Evolutionary conservation across 2,888 invertebrate genomes (phyloP).

Genomic region (Lampropteryx suffumata): DNA sequence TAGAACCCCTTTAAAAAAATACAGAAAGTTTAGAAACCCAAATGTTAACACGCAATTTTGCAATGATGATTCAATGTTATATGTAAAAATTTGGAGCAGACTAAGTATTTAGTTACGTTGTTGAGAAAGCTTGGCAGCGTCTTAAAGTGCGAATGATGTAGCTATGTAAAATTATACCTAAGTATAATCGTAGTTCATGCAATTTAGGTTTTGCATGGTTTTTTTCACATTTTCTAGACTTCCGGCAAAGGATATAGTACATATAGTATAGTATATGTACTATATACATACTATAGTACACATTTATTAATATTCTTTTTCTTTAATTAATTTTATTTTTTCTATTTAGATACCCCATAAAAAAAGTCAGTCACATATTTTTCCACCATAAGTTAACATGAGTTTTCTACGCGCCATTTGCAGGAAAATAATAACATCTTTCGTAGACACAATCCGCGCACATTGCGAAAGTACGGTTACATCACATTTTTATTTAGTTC

Average conservation of each 20-base stretch:
- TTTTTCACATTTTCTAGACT: too few species aligned
- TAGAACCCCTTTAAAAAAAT: constrained; percentile 18
- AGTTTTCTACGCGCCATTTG: background rate
- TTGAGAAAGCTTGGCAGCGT: background rate
- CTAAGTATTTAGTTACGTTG: background rate
- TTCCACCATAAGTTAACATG: background rate
- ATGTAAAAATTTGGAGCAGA: constrained; percentile 6
- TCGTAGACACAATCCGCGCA: constrained; percentile 38
- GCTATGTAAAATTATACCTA: background rate
- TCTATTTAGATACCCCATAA: too few species aligned
- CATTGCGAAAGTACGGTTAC: constrained; percentile 50
- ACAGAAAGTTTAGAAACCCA: constrained; percentile 15
- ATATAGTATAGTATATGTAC: too few species aligned
- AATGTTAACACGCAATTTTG: background rate
- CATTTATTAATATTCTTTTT: too few species aligned
- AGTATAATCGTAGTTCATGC: too few species aligned
- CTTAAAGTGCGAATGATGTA: constrained; percentile 4
- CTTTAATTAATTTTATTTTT: too few species aligned
- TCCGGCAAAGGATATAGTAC: too few species aligned
- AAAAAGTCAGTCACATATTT: background rate
- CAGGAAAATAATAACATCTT: constrained; percentile 17
- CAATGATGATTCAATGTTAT: constrained; percentile 12
- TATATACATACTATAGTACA: too few species aligned
- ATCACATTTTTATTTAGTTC: constrained; percentile 60
- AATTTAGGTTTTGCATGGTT: too few species aligned